These are phyloP conservation scores for Polylopha cassiicola DNA, from an alignment of 2,888 invertebrate genomes.

Conservation along the genomic window DNA sequence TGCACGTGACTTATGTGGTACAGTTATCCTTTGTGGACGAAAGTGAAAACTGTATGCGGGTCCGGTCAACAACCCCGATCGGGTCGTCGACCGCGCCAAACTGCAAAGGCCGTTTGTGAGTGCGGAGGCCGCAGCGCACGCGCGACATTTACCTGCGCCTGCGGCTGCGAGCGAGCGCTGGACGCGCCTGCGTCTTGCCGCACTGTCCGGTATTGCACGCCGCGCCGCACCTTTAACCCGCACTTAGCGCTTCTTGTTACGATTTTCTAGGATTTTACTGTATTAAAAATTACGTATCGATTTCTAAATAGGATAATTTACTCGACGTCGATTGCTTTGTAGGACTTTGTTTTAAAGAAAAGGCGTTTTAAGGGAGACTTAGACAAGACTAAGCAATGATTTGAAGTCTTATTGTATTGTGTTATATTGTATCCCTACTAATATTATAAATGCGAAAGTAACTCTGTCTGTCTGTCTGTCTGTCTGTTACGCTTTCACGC, in stretches of 20 bases:
- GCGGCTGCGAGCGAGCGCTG: conserved; percentile 38
- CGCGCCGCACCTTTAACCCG: conserved; percentile 24
- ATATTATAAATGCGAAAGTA: no score
- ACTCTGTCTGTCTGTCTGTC: no score
- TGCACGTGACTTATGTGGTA: conserved; percentile 67
- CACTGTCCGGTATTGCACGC: conserved; percentile 36
- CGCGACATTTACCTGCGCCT: conserved; percentile 57
- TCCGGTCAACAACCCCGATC: conserved; percentile 63
- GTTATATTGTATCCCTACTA: no score
- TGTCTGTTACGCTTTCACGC: no score
- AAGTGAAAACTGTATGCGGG: conserved; percentile 76
- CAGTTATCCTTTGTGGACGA: conserved; percentile 77
- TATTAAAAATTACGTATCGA: no score
- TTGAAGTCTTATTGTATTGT: no score
- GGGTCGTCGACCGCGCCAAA: conserved; percentile 74
- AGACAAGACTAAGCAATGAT: no score
- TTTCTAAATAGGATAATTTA: no score
- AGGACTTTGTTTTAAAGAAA: no score
- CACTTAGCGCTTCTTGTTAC: conserved; percentile 1
- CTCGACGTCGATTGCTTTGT: no score
- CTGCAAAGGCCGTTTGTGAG: conserved; percentile 77
- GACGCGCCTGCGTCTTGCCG: conserved; percentile 44
- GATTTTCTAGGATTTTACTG: not conserved
- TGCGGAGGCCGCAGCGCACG: conserved; percentile 72
- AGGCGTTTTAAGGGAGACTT: no score